Evolutionary conservation across 2,797 vertebrate species (phyloP).

Genomic region (Pseudotriccus pelzelni): DNA sequence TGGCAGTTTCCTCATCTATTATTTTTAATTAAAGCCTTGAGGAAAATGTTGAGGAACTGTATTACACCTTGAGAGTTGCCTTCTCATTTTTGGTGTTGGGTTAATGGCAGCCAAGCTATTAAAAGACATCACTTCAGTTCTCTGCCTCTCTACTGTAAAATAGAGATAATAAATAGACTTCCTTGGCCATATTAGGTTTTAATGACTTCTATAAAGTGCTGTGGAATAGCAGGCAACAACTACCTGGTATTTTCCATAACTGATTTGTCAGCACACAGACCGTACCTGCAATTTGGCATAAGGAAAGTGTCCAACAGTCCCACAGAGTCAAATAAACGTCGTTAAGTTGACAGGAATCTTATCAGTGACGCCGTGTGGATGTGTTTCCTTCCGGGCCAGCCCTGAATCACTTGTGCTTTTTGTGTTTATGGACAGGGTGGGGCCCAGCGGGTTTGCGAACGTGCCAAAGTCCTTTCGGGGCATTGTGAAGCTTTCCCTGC

Average conservation of each 20-base stretch:
- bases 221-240: background rate
- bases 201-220: background rate
- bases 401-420: background rate
- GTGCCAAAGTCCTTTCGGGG: constrained; percentile 12
- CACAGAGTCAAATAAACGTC: background rate
- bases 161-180: background rate
- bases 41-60: background rate
- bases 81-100: background rate
- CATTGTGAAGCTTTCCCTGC: background rate
- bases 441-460: background rate
- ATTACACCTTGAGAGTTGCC: background rate
- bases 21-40: background rate
- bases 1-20: background rate
- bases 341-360: background rate
- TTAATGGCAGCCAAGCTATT: background rate
- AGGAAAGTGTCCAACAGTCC: background rate
- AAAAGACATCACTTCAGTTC: background rate
- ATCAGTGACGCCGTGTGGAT: background rate
- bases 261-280: background rate
- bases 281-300: background rate
- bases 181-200: background rate
- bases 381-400: background rate
- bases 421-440: constrained; percentile 44
- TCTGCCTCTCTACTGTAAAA: background rate
- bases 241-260: rapidly evolving